Evolutionary conservation across 2,113 vertebrate genomes (phyloP).

Genomic region (Poeciliopsis turrubarensis): DNA sequence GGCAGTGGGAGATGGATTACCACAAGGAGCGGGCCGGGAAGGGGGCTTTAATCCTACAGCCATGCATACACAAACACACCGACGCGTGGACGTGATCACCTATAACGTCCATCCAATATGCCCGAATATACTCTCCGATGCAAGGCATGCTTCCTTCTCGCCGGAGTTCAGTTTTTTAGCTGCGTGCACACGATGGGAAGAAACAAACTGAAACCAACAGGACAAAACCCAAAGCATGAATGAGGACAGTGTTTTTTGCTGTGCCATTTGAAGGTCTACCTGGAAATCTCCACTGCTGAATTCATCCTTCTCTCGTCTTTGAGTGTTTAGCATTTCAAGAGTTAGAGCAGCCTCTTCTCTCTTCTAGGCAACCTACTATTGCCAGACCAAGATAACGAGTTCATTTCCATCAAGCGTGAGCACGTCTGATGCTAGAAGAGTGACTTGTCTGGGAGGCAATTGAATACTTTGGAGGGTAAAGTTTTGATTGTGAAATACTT

Average conservation of each 20-base stretch:
- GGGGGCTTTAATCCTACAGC: not conserved
- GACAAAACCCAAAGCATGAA: conserved; percentile 13
- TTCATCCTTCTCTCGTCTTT: not conserved
- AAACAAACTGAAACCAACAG: not conserved
- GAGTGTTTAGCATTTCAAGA: not conserved
- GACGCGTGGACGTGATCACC: not conserved
- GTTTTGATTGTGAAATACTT: no score
- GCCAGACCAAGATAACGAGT: not conserved
- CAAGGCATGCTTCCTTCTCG: not conserved
- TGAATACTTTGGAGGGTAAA: no score
- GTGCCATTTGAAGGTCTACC: conserved; percentile 60
- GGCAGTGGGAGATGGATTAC: conserved; percentile 61
- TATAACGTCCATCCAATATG: not conserved
- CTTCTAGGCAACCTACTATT: conserved; percentile 2
- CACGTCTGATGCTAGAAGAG: no score
- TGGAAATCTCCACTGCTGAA: no score
- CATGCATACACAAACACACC: conserved; percentile 26
- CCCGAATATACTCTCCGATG: not conserved
- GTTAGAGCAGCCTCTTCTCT: conserved; percentile 16
- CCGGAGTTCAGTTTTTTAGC: not conserved
- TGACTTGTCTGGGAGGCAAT: no score
- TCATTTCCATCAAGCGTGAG: no score
- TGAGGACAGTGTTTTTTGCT: conserved; percentile 40
- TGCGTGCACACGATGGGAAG: not conserved
- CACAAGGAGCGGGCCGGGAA: conserved; percentile 17